Percentiles rank a stretch among this genome's conserved stretches.
phyloP scores from a whole-genome alignment of 1,140 invertebrate genomes.

The Drosophila repleta region DNA sequence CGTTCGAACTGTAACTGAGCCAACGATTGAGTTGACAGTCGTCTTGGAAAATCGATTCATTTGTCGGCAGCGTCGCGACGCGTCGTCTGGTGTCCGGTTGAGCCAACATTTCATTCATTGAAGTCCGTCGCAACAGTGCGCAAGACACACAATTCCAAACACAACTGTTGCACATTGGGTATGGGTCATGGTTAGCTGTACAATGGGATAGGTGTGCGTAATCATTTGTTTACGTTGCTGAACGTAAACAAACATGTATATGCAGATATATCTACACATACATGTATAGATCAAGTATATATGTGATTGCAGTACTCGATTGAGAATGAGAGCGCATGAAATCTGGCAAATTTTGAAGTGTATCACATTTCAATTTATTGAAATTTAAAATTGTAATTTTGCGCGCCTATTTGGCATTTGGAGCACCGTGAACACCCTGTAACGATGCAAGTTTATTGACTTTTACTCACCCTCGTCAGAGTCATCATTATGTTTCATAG shows the following conservation, averaged over 20 bases:
- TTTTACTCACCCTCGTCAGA: conserved; percentile 71
- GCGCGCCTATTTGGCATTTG: not conserved
- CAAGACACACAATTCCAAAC: conserved; percentile 58
- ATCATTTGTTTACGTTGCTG: conserved; percentile 1
- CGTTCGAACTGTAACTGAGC: conserved; percentile 53
- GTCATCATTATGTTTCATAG: conserved; percentile 52
- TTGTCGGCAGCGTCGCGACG: conserved; percentile 20
- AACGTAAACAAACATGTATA: no score
- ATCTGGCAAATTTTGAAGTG: not conserved
- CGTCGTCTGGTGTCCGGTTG: conserved; percentile 37
- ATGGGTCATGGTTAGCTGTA: conserved; percentile 19
- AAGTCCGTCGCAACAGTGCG: conserved; percentile 54
- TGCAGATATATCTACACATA: not conserved
- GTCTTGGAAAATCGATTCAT: conserved; percentile 65
- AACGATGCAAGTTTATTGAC: not conserved
- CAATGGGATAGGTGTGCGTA: conserved; percentile 7
- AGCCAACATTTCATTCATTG: conserved; percentile 61
- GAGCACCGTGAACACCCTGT: conserved; percentile 4
- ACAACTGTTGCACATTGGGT: conserved; percentile 69
- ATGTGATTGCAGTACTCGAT: not conserved
- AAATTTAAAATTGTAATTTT: not conserved
- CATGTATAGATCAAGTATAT: not conserved
- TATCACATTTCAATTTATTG: not conserved
- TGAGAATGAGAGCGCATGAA: not conserved
- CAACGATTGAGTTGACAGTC: conserved; percentile 5